Percentiles rank a stretch among this genome's conserved stretches.
Evolutionary conservation across 2,113 vertebrate genomes (phyloP).

Genomic region (Apodemus sylvaticus): DNA sequence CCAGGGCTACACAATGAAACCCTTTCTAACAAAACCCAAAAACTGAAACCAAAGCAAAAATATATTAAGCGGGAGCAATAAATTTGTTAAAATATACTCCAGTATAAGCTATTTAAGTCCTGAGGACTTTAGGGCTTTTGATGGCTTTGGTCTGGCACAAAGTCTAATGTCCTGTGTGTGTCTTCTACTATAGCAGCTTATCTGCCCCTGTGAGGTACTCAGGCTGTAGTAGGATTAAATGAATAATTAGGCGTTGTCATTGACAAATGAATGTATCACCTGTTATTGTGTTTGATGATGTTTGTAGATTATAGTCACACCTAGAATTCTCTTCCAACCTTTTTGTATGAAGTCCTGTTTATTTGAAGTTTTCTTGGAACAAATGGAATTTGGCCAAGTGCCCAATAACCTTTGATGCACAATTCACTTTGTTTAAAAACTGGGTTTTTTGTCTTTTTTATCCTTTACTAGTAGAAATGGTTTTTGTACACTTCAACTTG

Average conservation of each 20-base stretch:
- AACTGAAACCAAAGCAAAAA: not conserved
- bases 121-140: not conserved
- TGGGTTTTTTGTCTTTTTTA: not conserved
- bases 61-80: not conserved
- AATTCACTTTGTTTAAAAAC: not conserved
- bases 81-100: not conserved
- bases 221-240: not conserved
- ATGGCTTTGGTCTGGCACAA: not conserved
- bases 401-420: not conserved
- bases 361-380: not conserved
- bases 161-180: not conserved
- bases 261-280: no score
- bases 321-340: not conserved
- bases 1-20: not conserved
- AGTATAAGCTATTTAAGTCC: not conserved
- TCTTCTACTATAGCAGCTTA: no score
- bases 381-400: not conserved
- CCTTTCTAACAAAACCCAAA: not conserved
- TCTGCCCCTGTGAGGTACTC: fast-evolving
- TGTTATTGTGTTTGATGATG: not conserved
- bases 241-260: not conserved
- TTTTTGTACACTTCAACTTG: not conserved
- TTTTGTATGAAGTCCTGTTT: not conserved
- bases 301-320: not conserved
- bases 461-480: not conserved